Conservation (phyloP, 2,797 vertebrate genomes). For the Onychomys leucogaster region DNA sequence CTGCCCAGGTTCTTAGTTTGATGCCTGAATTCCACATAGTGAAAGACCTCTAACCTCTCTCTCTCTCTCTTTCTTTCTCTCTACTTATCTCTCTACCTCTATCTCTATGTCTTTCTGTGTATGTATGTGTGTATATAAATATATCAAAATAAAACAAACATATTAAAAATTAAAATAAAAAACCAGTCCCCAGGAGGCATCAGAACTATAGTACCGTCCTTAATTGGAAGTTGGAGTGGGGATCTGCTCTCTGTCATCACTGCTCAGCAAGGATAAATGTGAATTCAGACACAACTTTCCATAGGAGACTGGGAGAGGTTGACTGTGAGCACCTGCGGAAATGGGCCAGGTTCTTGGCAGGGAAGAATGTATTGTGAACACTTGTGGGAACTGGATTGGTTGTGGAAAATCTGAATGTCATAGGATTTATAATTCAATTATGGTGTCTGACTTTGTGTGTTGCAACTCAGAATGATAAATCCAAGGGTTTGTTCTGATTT, state of each 20-base stretch:
- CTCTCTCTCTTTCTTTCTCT: too few species aligned
- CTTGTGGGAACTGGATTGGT: not conserved
- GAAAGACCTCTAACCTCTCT: not conserved
- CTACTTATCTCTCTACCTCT: too few species aligned
- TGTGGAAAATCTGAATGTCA: not conserved
- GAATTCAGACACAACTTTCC: not conserved
- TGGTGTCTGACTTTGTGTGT: too few species aligned
- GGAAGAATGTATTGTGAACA: not conserved
- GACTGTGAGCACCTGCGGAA: not conserved
- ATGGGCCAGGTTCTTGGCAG: not conserved
- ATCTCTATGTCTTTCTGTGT: not conserved
- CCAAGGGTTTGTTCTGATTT: not conserved
- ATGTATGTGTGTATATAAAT: not conserved
- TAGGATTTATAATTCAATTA: not conserved
- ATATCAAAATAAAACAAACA: not conserved
- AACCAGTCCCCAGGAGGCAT: not conserved
- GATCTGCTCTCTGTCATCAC: not conserved
- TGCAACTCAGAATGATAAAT: too few species aligned
- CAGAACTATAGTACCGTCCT: not conserved
- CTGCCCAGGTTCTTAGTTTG: not conserved
- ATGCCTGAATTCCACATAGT: not conserved
- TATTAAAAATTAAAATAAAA: not conserved
- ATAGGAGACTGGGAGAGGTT: not conserved
- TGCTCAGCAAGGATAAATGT: not conserved
- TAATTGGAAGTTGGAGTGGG: not conserved